Conservation (phyloP, 1,140 invertebrate species). For the Calephelis nemesis region DNA sequence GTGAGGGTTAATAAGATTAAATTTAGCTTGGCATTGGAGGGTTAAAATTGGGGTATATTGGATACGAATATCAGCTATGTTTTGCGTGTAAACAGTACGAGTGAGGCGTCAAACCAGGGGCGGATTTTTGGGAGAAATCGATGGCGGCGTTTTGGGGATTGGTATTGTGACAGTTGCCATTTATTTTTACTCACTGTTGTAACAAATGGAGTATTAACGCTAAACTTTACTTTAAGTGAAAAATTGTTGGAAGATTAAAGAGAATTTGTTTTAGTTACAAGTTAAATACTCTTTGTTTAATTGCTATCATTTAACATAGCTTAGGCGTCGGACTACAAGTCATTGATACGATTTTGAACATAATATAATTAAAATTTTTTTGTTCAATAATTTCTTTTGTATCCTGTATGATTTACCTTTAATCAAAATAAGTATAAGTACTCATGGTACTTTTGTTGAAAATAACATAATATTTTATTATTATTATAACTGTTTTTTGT, state of each 20-base stretch:
- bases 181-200: slow-evolving; percentile 45
- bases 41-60: slow-evolving; percentile 51
- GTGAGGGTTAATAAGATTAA: slow-evolving; percentile 31
- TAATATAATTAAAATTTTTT: background rate
- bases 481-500: too few species aligned
- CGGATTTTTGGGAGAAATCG: slow-evolving; percentile 67
- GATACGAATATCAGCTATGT: slow-evolving; percentile 71
- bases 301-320: background rate
- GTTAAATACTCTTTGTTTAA: background rate
- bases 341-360: too few species aligned
- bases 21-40: slow-evolving; percentile 33
- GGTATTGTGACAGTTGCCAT: slow-evolving; percentile 72
- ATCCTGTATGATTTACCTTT: too few species aligned
- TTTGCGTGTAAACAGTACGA: slow-evolving; percentile 72
- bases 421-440: too few species aligned
- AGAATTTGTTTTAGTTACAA: background rate
- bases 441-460: too few species aligned
- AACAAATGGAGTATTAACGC: background rate
- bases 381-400: background rate
- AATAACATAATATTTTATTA: too few species aligned
- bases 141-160: slow-evolving; percentile 58
- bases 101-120: slow-evolving; percentile 74
- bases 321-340: too few species aligned
- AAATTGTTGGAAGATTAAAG: background rate
- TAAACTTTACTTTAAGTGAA: background rate